These are phyloP conservation scores for Lordiphosa stackelbergi DNA, from an alignment of 1,140 invertebrate genomes.

Conservation along the genomic window DNA sequence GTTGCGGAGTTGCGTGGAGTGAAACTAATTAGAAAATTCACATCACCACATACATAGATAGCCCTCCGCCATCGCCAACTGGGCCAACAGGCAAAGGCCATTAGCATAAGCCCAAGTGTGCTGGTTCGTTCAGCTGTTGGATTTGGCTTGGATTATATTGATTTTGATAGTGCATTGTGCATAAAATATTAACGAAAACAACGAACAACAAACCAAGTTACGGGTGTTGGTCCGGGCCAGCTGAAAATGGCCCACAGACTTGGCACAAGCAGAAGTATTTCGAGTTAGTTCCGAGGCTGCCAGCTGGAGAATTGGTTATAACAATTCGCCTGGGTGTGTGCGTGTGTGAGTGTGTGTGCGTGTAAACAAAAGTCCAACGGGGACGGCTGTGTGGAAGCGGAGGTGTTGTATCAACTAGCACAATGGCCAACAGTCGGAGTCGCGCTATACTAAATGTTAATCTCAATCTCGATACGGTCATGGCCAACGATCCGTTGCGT, in stretches of 20 bases:
- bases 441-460: slow-evolving; percentile 75
- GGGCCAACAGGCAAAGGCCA: neutral
- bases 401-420: slow-evolving; percentile 13
- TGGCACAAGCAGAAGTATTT: slow-evolving; percentile 1
- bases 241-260: slow-evolving; percentile 3
- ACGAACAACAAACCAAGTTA: slow-evolving; percentile 13
- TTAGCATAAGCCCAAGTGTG: neutral
- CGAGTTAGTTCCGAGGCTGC: neutral
- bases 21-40: slow-evolving; percentile 36
- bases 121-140: neutral
- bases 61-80: too few species aligned
- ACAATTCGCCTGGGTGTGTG: slow-evolving; percentile 11
- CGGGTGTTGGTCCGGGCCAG: neutral
- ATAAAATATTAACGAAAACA: slow-evolving; percentile 43
- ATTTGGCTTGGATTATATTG: slow-evolving; percentile 39
- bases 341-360: slow-evolving; percentile 25
- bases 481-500: slow-evolving; percentile 85
- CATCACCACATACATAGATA: neutral
- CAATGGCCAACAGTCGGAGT: slow-evolving; percentile 62
- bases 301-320: slow-evolving; percentile 11
- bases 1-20: slow-evolving; percentile 16
- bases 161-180: slow-evolving; percentile 56
- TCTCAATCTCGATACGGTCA: slow-evolving; percentile 77
- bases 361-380: slow-evolving; percentile 46
- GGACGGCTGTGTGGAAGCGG: slow-evolving; percentile 16